Base-by-base conservation (phyloP, 1,140 invertebrate species). In the Drosophila busckii region DNA sequence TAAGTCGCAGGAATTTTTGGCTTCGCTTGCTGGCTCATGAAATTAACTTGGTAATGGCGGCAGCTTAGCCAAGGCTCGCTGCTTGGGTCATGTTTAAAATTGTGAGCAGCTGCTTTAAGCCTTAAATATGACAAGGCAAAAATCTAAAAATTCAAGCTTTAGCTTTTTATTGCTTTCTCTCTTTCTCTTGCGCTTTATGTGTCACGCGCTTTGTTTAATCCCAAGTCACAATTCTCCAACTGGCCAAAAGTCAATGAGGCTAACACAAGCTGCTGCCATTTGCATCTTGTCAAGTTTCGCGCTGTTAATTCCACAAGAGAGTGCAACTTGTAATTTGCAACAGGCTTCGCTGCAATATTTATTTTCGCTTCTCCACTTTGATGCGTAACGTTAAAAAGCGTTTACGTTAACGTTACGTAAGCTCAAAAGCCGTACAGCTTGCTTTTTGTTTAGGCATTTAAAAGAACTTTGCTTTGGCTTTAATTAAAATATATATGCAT, bases 251-350 rank as follows among this genome's bases (percentile, higher is more conserved):
- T 78, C 70, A 76, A 76, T 70, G 54, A 65, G 48, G 38, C 52
- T 53, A 58, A 40, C 38, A 34, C 13, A 5, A 15, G 23, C 22
- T 12, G 3, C 13, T 12, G 15, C 31, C 10, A 20, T 31, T 20
- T 45, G 9, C 26, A 26, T 34, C 28, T 20, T 40, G 8, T 13
- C 80, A 84, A 84, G 78, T 84, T 84, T 80, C 78, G 61, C 70
- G 71, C 69, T 84, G 78, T 84, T 84, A 84, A 84, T 80, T 84
- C 71, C 71, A 56, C 64, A 84, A 80, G 56, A 84, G 78, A 73
- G 67, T 83, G 75, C 65, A 84, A 71, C 78, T 83, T 83, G 78
- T 84, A 83, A 83, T 84, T 50, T 23, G 19, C 37, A 35, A 71
- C 29, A n/a, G 62, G 71, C 54, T 59, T 70, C 64, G 32, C 25